Percentiles rank a stretch among this genome's conserved stretches.
Evolutionary conservation across 2,888 invertebrate species (phyloP).

Genomic region (Galeopsomyia nigrocyanea): DNA sequence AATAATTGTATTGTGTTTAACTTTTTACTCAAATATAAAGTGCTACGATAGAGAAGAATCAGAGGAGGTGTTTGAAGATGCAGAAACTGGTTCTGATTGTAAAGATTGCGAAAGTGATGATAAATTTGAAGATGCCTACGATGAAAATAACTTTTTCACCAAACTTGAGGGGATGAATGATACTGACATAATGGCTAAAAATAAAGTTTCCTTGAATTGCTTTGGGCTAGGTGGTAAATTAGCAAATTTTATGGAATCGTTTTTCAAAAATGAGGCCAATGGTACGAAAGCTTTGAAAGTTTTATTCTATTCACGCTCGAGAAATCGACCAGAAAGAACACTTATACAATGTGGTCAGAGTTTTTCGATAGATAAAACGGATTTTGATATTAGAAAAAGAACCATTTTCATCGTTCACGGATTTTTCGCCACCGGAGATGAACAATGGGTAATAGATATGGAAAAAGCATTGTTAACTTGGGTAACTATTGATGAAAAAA

Average conservation of each 20-base stretch:
- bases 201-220: conserved; percentile 58
- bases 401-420: conserved; percentile 77
- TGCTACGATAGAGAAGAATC: no score
- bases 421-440: conserved; percentile 74
- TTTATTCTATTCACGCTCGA: conserved; percentile 71
- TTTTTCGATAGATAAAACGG: conserved; percentile 73
- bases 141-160: conserved; percentile 18
- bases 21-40: no score
- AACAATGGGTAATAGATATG: conserved; percentile 74
- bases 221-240: conserved; percentile 70
- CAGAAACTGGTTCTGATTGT: not conserved
- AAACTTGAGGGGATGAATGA: not conserved
- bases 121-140: conserved; percentile 6
- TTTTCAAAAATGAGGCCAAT: conserved; percentile 70
- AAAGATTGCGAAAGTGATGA: no score
- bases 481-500: conserved; percentile 64
- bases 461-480: conserved; percentile 72
- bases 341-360: conserved; percentile 68
- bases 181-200: no score
- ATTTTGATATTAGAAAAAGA: conserved; percentile 71
- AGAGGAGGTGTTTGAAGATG: no score
- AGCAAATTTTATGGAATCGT: conserved; percentile 63
- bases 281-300: conserved; percentile 69
- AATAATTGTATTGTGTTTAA: no score
- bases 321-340: conserved; percentile 66